These are phyloP conservation scores for Nothura maculosa DNA, from an alignment of 2,797 vertebrate genomes.

Conservation along the genomic window DNA sequence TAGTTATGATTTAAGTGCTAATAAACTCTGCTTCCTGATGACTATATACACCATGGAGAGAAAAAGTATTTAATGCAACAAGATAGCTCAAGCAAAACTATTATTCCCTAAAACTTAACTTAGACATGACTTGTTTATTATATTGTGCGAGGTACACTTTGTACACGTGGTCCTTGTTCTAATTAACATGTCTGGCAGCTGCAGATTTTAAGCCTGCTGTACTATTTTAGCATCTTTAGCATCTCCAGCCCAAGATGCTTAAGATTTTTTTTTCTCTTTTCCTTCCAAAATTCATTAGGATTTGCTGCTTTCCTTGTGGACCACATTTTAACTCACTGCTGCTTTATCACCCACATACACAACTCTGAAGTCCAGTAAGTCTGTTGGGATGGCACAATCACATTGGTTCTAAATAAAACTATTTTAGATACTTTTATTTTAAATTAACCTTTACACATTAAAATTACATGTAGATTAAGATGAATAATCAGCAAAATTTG, in stretches of 20 bases:
- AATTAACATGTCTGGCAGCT: slow-evolving; percentile 53
- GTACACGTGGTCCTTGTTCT: slow-evolving; percentile 5
- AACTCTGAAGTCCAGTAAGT: not conserved
- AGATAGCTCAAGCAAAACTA: not conserved
- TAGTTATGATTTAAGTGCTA: slow-evolving; percentile 9
- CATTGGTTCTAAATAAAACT: not conserved
- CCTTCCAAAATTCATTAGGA: slow-evolving; percentile 48
- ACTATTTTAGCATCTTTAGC: slow-evolving; percentile 14
- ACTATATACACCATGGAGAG: not conserved
- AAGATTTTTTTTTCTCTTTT: not conserved
- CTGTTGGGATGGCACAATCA: not conserved
- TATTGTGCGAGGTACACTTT: not conserved
- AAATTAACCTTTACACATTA: slow-evolving; percentile 32
- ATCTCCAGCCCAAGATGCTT: not conserved
- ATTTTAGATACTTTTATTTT: slow-evolving; percentile 23
- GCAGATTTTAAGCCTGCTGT: slow-evolving; percentile 45
- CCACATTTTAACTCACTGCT: not conserved
- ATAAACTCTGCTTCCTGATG: slow-evolving; percentile 12
- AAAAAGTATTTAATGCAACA: not conserved
- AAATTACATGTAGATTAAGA: slow-evolving; percentile 19
- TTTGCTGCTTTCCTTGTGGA: not conserved
- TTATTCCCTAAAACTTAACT: slow-evolving; percentile 20
- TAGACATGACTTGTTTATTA: not conserved
- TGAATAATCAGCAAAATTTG: slow-evolving; percentile 8
- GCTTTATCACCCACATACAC: not conserved